These are phyloP conservation scores for Anthonomus grandis DNA, from an alignment of 1,140 invertebrate genomes.

Conservation along the genomic window DNA sequence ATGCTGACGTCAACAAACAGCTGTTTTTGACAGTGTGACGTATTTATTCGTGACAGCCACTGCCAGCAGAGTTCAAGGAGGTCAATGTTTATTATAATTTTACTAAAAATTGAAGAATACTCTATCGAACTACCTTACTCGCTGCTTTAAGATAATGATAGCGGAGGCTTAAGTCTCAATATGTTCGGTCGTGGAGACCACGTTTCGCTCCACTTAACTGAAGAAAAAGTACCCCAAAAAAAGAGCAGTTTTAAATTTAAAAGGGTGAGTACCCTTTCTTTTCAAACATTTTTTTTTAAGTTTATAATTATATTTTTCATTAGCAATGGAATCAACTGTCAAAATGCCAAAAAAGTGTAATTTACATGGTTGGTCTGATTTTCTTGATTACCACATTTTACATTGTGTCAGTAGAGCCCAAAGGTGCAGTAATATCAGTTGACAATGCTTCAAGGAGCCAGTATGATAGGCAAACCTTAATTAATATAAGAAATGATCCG, in stretches of 20 bases:
- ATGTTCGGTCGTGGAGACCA: slow-evolving; percentile 21
- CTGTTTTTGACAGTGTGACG: not conserved
- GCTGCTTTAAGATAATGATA: slow-evolving; percentile 23
- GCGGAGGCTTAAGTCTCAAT: not conserved
- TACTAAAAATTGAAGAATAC: not conserved
- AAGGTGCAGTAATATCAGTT: slow-evolving; percentile 43
- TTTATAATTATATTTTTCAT: slow-evolving; percentile 38
- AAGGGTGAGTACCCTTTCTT: slow-evolving; percentile 15
- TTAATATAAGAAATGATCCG: slow-evolving; percentile 28
- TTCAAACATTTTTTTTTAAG: slow-evolving; percentile 7
- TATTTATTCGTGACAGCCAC: not conserved
- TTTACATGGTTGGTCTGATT: slow-evolving; percentile 59
- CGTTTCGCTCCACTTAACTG: slow-evolving; percentile 18
- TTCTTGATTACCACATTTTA: slow-evolving; percentile 57
- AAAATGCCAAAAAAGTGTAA: slow-evolving; percentile 72
- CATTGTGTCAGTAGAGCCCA: slow-evolving; percentile 50
- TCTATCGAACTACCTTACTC: too few species aligned
- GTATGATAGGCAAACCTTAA: slow-evolving; percentile 17
- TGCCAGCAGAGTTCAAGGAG: not conserved
- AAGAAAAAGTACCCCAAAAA: slow-evolving; percentile 11
- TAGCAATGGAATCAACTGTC: slow-evolving; percentile 82
- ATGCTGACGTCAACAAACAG: not conserved
- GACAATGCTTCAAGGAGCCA: slow-evolving; percentile 30
- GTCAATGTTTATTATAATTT: not conserved
- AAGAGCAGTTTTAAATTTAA: slow-evolving; percentile 12